A percentile compares a stretch with the other conserved stretches of the same genome.
phyloP scores from a whole-genome alignment of 2,797 vertebrate species.

The Lithobates sylvaticus region DNA sequence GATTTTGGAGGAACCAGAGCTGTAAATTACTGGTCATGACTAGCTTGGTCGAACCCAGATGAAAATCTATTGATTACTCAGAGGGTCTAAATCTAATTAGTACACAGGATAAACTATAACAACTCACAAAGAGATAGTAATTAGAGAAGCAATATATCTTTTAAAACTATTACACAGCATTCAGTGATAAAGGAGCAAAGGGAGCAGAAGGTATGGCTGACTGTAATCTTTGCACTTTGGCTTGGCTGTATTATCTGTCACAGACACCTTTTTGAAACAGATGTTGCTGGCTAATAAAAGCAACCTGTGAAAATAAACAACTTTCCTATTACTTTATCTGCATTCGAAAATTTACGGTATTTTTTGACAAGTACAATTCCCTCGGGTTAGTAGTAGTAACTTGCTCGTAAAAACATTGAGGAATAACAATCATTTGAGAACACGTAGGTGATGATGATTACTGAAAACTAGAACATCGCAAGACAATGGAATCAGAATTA shows the following conservation, averaged over 20 bases:
- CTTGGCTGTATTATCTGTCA: background rate
- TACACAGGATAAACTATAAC: slow-evolving; percentile 37
- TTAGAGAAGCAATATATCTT: slow-evolving; percentile 46
- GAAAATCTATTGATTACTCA: slow-evolving; percentile 72
- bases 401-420: too few species aligned
- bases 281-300: background rate
- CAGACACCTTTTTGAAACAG: background rate
- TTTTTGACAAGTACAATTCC: background rate
- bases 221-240: background rate
- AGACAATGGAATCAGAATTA: background rate
- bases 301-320: background rate
- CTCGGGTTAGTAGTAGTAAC: background rate
- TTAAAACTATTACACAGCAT: slow-evolving; percentile 34
- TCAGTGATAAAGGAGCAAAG: slow-evolving; percentile 37
- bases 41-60: slow-evolving; percentile 71
- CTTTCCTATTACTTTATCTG: background rate
- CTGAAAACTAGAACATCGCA: background rate
- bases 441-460: background rate
- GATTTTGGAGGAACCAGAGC: slow-evolving; percentile 75
- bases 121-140: slow-evolving; percentile 34
- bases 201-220: slow-evolving; percentile 19
- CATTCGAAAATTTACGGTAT: background rate
- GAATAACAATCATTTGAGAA: too few species aligned
- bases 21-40: slow-evolving; percentile 78
- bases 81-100: slow-evolving; percentile 66